Evolutionary conservation across 1,140 invertebrate genomes (phyloP), one percentile per base, ranked within the genome.

Genomic region (Ceratina japonica): DNA sequence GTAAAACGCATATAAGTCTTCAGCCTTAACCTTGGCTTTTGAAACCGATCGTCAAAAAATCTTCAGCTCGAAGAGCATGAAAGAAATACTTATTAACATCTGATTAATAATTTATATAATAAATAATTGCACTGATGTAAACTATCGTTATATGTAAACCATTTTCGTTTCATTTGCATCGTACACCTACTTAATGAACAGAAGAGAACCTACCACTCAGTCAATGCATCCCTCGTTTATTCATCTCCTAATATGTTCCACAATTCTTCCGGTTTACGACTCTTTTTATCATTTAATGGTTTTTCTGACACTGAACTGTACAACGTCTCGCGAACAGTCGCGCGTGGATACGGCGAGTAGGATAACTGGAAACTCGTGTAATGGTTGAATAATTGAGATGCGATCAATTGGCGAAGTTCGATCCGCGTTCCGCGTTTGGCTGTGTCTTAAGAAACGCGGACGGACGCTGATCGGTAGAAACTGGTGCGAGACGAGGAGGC

Each of bases 21-120:
- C 64, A 78, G 64, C 72, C 84, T 80, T 86, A 85, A 84, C 85
- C 84, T 86, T 86, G 84, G 75, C 61, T 75, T 44, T 58, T 68
- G 24, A 59, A 31, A 5, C 52, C 15, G 51, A 18, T 18, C 27
- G 51, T 22, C 24, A 56, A 18, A 44, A 44, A 56, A 24, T 44
- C 37, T 44, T 44, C 37, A 44, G 37, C 37, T 44, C 37, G 10
- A 44, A 44, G 2, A 4, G 0, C 27, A 31, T 4, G 4, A 31
- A 31, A 1, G 27, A 31, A 31, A 31, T 31, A 31, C 27, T 31
- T 31, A 31, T n/a, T n/a, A n/a, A n/a, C 37, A 8, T 44, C 37
- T 51, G 54, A 66, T 20, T 22, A 22, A 13, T 27, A 61, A 20
- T 44, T 44, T 44, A 7, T 8, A 7, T 7, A 7, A 44, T 44